Evolutionary conservation across 2,113 vertebrate species (phyloP), one percentile per base, ranked within the genome.

Genomic region (Lamprologus speciosus): DNA sequence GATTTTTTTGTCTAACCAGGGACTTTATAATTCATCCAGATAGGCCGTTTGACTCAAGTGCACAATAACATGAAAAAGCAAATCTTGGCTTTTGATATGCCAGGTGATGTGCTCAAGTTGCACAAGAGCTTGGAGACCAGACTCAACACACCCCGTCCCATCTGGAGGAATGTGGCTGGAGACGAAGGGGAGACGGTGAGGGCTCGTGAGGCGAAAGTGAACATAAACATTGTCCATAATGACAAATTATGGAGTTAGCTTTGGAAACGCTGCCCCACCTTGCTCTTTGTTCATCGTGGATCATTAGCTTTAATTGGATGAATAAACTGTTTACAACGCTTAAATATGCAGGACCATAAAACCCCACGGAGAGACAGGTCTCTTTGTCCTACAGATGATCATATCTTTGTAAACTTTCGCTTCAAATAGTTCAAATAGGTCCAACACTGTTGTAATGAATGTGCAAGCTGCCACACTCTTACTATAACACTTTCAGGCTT

Each of bases 91-190:
- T 92, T 89, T 82, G 57, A 86, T 73, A 83, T 54, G 35, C 80
- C 63, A 90, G 85, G 89, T 90, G 92, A 92, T 86, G 35, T 63
- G 78, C 28, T 83, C 35, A 83, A 65, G 68, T 88, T 90, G 65
- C 82, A 84, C 84, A 87, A 90, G 68, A 89, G 47, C 87, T 91
- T 87, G 88, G 89, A 91, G 80, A 4, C 19, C 55, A 81, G 42
- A 87, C 54, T 82, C 35, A 75, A 85, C 82, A 87, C 84, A 70
- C 54, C 80, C 65, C 16, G 21, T 83, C 78, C 80, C 87, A 90
- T 91, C 92, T 93, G 90, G 89, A 91, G 88, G 80, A 91, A 90
- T 87, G 83, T 81, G 80, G 84, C 85, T 65, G 50, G 33, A 58
- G 81, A 57, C 42, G n/a, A 81, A 65, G 53, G 51, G 65, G 45